Conservation (phyloP, 2,888 invertebrate genomes). For the Clusia tigrina region DNA sequence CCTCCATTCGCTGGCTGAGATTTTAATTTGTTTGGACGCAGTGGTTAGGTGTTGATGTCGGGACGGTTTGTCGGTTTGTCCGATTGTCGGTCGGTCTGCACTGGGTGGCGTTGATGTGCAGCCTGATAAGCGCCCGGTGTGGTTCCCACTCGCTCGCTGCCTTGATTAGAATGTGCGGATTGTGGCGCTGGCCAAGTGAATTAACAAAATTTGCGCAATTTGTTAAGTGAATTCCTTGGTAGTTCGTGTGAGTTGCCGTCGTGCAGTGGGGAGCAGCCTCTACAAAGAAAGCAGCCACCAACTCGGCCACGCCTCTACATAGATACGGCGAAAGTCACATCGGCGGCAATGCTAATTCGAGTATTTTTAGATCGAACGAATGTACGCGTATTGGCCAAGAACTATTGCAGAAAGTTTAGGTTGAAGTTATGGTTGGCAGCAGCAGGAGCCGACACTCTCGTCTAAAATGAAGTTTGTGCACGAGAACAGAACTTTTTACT, state of each 20-base stretch:
- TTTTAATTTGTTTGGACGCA: constrained; percentile 3
- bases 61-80: neutral
- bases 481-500: no score
- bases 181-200: constrained; percentile 34
- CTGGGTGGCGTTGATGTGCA: neutral
- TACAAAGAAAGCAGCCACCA: no score
- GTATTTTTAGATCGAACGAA: no score
- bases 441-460: no score
- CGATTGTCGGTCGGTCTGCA: constrained; percentile 43
- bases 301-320: no score
- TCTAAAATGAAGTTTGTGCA: no score
- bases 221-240: constrained; percentile 56
- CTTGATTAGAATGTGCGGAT: constrained; percentile 24
- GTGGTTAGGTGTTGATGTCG: neutral
- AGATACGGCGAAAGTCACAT: no score
- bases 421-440: no score
- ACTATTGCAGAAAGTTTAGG: no score
- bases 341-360: no score
- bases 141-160: constrained; percentile 8
- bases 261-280: no score
- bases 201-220: constrained; percentile 59
- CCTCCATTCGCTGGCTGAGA: neutral
- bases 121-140: neutral
- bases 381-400: no score
- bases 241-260: neutral